phyloP scores from a whole-genome alignment of 2,113 vertebrate species.

The Monopterus albus region DNA sequence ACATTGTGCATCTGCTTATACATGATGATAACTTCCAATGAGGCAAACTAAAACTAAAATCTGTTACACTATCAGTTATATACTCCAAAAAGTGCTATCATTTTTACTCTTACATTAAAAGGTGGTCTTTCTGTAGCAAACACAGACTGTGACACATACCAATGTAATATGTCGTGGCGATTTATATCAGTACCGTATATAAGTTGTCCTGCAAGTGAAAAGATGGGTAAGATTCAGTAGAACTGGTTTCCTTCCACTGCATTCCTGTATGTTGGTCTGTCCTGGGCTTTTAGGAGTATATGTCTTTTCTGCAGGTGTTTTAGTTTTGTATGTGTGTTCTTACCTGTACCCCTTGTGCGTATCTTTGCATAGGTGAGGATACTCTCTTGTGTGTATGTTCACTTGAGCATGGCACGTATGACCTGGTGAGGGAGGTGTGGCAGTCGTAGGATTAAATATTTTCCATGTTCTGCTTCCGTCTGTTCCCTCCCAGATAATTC shows the following conservation, averaged over 20 bases:
- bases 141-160: neutral
- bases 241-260: neutral
- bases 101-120: neutral
- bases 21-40: neutral
- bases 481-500: constrained; percentile 47
- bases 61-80: no score
- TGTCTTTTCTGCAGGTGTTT: constrained; percentile 27
- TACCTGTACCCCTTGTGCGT: constrained; percentile 27
- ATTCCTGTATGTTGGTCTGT: neutral
- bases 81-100: neutral
- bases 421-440: constrained; percentile 54
- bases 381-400: constrained; percentile 44
- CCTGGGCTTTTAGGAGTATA: neutral
- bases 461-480: constrained; percentile 63
- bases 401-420: constrained; percentile 52
- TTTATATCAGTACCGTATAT: neutral
- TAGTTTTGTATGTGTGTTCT: neutral
- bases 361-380: constrained; percentile 35
- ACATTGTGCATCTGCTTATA: neutral
- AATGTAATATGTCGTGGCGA: neutral
- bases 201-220: neutral
- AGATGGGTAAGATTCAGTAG: neutral
- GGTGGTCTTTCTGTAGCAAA: neutral
- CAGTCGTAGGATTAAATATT: constrained; percentile 58
- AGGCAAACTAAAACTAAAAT: neutral